phyloP scores from a whole-genome alignment of 1,140 invertebrate genomes.

The Dryas iulia region DNA sequence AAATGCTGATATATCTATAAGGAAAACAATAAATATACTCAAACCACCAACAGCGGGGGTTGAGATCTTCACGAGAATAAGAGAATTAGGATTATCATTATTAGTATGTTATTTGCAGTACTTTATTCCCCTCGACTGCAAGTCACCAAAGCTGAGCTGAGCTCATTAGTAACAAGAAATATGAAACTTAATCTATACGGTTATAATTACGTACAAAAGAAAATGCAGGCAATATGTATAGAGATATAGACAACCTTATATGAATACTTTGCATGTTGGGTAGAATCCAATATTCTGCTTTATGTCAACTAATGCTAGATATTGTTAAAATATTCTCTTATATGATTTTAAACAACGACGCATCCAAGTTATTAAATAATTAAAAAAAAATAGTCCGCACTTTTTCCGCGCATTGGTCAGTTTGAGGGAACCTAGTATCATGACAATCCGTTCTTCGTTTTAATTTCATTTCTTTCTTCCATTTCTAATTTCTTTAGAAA shows the following conservation, averaged over 20 bases:
- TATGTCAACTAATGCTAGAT: background rate
- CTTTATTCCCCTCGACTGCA: conserved; percentile 2
- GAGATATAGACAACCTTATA: too few relatives aligned
- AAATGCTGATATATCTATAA: background rate
- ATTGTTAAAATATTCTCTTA: background rate
- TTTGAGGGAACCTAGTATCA: too few relatives aligned
- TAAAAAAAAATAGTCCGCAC: too few relatives aligned
- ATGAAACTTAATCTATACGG: background rate
- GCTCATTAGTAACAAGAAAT: background rate
- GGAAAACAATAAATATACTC: background rate
- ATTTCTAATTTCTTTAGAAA: too few relatives aligned
- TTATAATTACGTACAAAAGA: background rate
- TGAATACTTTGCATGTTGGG: too few relatives aligned
- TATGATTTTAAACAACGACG: too few relatives aligned
- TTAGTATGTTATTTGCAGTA: conserved; percentile 5
- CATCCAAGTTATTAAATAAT: too few relatives aligned
- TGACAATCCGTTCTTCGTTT: too few relatives aligned
- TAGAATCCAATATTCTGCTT: background rate
- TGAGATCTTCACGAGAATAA: background rate
- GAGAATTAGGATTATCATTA: conserved; percentile 3
- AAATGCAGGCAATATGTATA: background rate
- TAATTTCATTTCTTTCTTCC: too few relatives aligned
- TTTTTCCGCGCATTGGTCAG: too few relatives aligned
- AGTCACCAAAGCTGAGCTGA: conserved; percentile 9
- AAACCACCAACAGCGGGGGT: background rate